Base-by-base conservation (phyloP, 2,113 vertebrate species). In the Psephotus haematonotus region DNA sequence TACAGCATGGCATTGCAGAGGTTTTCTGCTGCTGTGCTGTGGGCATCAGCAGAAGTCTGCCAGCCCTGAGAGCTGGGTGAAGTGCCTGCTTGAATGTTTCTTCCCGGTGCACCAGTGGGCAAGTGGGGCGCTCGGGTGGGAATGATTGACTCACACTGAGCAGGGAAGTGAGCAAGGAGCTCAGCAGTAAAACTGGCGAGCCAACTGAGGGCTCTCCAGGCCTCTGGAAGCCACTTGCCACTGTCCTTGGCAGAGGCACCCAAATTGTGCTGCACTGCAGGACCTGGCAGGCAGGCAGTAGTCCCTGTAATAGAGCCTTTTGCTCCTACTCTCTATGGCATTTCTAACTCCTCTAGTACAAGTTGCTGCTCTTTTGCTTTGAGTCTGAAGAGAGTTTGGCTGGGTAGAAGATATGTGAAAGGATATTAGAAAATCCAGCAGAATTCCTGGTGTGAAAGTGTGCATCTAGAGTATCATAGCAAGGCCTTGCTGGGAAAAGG, bases 101-200 rank as follows among this genome's bases (percentile, higher is more conserved):
- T 50, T 93, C 62, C 28, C 63, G 27, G 13, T 46, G 43, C 9
- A 7, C 5, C 75, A 37, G 31, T 43, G 74, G 25, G 10, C 31
- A 41, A 75, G 41, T 0, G 2, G 15, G 31, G 2, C 20, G 5
- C 35, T 44, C 23, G 59, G 55, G 33, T 82, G 35, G 50, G 25
- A 75, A 47, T 7, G 15, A 25, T 44, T 1, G 0, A 43, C 44
- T 72, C 44, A 19, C 0, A 0, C 10, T 17, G 67, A 41, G 43
- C 39, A 57, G 29, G 11, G 31, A 72, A 86, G 67, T 24, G 50
- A 82, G 57, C 0, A 0, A 60, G 69, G 43, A 72, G 20, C n/a
- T 27, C 74, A 80, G 44, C 65, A 90, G 39, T 29, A 39, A 31
- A 49, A 24, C 49, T 80, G 41, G 39, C 13, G 44, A 79, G 39